Evolutionary conservation across 2,888 invertebrate genomes (phyloP), one percentile per base, ranked within the genome.

Genomic region (Eutolmus rufibarbis): DNA sequence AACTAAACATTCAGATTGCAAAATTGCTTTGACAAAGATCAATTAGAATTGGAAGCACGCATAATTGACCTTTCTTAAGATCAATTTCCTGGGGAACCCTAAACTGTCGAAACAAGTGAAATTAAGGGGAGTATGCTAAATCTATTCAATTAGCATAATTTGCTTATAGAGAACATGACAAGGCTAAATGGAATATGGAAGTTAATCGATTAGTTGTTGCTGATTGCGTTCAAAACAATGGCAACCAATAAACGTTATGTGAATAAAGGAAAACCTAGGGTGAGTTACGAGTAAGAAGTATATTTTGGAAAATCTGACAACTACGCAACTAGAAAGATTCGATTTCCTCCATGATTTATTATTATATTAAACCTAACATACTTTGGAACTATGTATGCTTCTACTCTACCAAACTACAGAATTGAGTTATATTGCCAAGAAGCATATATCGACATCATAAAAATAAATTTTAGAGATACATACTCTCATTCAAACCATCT

Each of bases 61-160:
- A 23, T 66, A 28, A 23, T 66, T 66, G 28, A 46, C 43, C 16
- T 46, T 28, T 28, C 66, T 66, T 19, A 66, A 66, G 66, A 66
- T 23, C 66, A 19, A 76, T 76, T 76, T 34, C 34, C 31, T 14
- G 16, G 19, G 23, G n/a, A 9, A 43, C 51, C n/a, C 12, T 51
- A 79, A 46, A 79, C 31, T 51, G 51, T 56, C 9, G 51, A 28
- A 28, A 7, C 79, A 79, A 79, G 40, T 40, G 43, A 78, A 43
- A 31, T 46, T 31, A 14, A 46, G 43, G 51, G 28, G 40, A 23
- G 56, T 16, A 79, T 51, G 28, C 43, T 79, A 31, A 28, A 28
- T 28, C 28, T 79, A 79, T 79, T 79, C 79, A 79, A 79, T 79
- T 79, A 79, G 79, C 19, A 14, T 46, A 79, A 28, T 19, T 79